Conservation (phyloP, 2,888 invertebrate genomes). For the Seira musarum region DNA sequence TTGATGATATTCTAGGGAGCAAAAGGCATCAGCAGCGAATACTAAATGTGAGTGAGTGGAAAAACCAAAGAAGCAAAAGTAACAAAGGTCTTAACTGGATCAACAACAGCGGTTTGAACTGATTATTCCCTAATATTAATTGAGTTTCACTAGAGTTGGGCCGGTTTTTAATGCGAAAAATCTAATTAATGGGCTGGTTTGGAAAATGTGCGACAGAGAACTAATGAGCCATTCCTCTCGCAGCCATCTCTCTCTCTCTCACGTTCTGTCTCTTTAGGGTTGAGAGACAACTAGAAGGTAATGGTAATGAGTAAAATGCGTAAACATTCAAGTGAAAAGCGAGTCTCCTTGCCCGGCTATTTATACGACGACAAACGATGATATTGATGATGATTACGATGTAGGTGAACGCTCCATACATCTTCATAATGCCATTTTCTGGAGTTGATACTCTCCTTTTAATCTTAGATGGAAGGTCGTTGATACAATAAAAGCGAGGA, state of each 20-base stretch:
- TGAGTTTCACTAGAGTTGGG: slow-evolving; percentile 50
- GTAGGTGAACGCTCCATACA: slow-evolving; percentile 28
- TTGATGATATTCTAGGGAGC: not conserved
- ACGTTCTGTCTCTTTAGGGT: slow-evolving; percentile 30
- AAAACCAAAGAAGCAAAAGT: too few species aligned
- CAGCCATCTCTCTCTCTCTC: not conserved
- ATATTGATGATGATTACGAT: slow-evolving; percentile 19
- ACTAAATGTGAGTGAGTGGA: too few species aligned
- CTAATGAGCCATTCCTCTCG: slow-evolving; percentile 54
- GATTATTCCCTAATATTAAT: slow-evolving; percentile 54
- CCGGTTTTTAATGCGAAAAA: slow-evolving; percentile 57
- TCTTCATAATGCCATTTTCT: slow-evolving; percentile 44
- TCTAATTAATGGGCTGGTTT: slow-evolving; percentile 57
- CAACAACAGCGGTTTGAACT: slow-evolving; percentile 60
- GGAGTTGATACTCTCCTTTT: slow-evolving; percentile 41
- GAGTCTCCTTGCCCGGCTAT: slow-evolving; percentile 18
- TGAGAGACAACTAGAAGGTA: slow-evolving; percentile 33
- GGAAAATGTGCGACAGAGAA: slow-evolving; percentile 56
- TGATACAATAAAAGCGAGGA: slow-evolving; percentile 6
- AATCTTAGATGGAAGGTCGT: slow-evolving; percentile 52
- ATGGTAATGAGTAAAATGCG: slow-evolving; percentile 49
- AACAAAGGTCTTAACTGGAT: slow-evolving; percentile 55
- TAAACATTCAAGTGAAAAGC: slow-evolving; percentile 50
- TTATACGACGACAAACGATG: slow-evolving; percentile 4
- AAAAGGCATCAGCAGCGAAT: not conserved